Evolutionary conservation across 2,888 invertebrate species (phyloP).

Genomic region (Ormyrus rosae): DNA sequence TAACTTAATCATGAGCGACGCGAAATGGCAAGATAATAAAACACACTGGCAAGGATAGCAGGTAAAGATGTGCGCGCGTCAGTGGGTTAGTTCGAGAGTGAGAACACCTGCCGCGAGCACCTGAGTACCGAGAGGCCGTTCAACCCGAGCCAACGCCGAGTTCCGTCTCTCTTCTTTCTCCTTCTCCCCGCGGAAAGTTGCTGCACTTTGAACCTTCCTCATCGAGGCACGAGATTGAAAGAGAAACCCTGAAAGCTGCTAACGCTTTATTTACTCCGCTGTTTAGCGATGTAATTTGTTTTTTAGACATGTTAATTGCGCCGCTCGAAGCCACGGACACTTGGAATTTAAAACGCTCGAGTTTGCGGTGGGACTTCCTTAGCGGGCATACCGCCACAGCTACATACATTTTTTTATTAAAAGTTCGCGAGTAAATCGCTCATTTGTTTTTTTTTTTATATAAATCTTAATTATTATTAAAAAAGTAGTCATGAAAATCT

Average conservation of each 20-base stretch:
- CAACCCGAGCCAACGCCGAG: slow-evolving; percentile 54
- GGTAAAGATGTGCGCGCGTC: slow-evolving; percentile 25
- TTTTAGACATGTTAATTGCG: slow-evolving; percentile 40
- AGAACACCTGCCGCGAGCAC: slow-evolving; percentile 59
- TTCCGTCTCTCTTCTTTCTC: not conserved
- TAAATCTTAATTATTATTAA: too few species aligned
- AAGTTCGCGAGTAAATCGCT: too few species aligned
- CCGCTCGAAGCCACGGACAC: not conserved
- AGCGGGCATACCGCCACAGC: too few species aligned
- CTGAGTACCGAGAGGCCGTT: slow-evolving; percentile 60
- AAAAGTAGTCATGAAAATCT: too few species aligned
- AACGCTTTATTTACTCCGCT: slow-evolving; percentile 44
- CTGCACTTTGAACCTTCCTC: slow-evolving; percentile 52
- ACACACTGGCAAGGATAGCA: slow-evolving; percentile 11
- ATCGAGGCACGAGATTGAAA: slow-evolving; percentile 34
- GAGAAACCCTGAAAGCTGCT: slow-evolving; percentile 15
- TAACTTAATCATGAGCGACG: not conserved
- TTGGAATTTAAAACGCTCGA: slow-evolving; percentile 1
- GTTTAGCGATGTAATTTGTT: slow-evolving; percentile 41
- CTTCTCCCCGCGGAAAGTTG: not conserved
- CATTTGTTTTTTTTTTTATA: too few species aligned
- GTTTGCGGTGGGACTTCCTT: too few species aligned
- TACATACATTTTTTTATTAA: too few species aligned
- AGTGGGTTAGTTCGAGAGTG: slow-evolving; percentile 32
- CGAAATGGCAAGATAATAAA: not conserved